A percentile compares a stretch with the other conserved stretches of the same genome.
Evolutionary conservation across 2,113 vertebrate genomes (phyloP).

Genomic region (Trogon melanurus): DNA sequence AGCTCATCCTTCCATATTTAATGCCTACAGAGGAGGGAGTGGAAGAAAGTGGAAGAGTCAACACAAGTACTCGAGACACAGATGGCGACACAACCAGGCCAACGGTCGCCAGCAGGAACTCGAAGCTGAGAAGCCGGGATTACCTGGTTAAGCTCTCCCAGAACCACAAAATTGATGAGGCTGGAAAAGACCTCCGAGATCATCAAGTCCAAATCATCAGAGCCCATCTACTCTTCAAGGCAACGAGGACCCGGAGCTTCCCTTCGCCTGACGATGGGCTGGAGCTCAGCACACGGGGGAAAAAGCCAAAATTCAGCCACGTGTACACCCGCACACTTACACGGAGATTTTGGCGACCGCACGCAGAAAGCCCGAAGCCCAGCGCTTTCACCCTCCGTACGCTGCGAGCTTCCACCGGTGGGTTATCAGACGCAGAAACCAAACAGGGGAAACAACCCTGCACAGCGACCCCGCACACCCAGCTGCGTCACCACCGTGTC

Average conservation of each 20-base stretch:
- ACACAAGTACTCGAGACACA: accelerated
- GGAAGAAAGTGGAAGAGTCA: accelerated
- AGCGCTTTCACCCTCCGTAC: accelerated
- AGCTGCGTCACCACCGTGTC: accelerated
- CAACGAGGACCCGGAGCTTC: neutral
- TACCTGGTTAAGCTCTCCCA: neutral
- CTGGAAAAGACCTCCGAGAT: no score
- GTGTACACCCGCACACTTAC: accelerated
- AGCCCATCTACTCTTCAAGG: neutral
- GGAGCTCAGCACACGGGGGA: accelerated
- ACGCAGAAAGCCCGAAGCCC: neutral
- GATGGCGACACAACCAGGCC: neutral
- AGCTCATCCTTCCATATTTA: neutral
- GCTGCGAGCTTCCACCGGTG: neutral
- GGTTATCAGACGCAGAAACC: neutral
- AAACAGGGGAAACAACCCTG: neutral
- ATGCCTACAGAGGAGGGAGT: neutral
- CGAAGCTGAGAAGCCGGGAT: accelerated
- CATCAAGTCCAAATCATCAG: neutral
- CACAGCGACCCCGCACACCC: neutral
- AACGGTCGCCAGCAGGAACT: neutral
- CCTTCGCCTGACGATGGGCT: accelerated
- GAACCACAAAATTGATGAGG: no score
- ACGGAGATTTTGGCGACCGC: neutral
- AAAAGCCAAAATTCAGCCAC: neutral